A percentile compares a stretch with the other conserved stretches of the same genome.
phyloP scores from a whole-genome alignment of 2,888 invertebrate species.

The Helicoverpa assulta region DNA sequence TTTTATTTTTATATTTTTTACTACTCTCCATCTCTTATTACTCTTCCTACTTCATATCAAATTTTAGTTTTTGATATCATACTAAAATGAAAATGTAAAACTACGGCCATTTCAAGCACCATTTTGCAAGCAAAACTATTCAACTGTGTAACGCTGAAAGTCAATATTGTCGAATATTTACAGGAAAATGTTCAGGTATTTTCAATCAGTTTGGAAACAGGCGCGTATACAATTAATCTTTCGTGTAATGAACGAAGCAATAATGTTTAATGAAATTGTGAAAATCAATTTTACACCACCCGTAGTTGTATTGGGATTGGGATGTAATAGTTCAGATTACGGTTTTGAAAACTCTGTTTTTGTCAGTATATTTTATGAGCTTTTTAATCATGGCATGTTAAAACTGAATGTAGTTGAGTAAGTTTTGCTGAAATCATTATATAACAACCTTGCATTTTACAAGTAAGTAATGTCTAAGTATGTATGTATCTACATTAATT shows the following conservation, averaged over 20 bases:
- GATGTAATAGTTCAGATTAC: neutral
- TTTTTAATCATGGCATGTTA: too few species aligned
- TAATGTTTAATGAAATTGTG: neutral
- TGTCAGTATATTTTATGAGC: too few species aligned
- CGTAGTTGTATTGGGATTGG: neutral
- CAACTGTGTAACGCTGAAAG: neutral
- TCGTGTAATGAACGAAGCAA: neutral
- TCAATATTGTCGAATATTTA: conserved; percentile 3
- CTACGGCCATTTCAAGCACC: neutral
- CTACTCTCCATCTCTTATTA: too few species aligned
- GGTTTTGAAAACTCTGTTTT: too few species aligned
- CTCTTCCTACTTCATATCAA: too few species aligned
- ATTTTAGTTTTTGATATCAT: neutral
- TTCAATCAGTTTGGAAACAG: conserved; percentile 6
- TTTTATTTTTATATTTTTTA: too few species aligned
- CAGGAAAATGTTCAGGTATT: neutral
- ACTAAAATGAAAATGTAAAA: neutral
- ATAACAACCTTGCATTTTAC: too few species aligned
- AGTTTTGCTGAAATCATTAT: too few species aligned
- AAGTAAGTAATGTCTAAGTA: too few species aligned
- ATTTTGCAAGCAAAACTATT: neutral
- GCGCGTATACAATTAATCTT: conserved; percentile 1
- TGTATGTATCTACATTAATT: too few species aligned
- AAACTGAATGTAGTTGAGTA: too few species aligned
- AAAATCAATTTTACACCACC: neutral